phyloP scores from a whole-genome alignment of 2,888 invertebrate species.

The Scaptomyza reducta region DNA sequence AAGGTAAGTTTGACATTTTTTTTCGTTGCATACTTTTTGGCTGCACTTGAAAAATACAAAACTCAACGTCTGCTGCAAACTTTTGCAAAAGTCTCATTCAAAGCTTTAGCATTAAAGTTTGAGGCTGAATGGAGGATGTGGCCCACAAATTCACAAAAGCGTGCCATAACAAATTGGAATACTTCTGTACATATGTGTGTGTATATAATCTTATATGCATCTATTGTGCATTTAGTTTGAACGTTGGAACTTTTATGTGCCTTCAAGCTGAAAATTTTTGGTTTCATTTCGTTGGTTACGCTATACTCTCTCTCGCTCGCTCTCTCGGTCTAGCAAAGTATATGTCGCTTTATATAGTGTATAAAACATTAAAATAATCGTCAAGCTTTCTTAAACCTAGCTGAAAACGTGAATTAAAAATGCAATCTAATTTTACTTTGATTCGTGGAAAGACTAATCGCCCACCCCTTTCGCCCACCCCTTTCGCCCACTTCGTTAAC shows the following conservation, averaged over 20 bases:
- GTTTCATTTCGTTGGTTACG: constrained; percentile 32
- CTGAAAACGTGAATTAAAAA: no score
- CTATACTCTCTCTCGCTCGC: no score
- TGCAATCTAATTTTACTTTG: no score
- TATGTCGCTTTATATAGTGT: no score
- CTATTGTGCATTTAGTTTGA: constrained; percentile 11
- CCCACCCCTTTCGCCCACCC: no score
- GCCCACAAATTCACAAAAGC: constrained; percentile 15
- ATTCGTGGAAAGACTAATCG: no score
- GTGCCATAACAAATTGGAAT: constrained; percentile 12
- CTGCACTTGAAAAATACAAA: background rate
- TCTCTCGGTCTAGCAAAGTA: no score
- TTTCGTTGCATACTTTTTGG: constrained; percentile 50
- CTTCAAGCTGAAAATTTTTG: constrained; percentile 49
- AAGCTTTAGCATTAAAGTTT: background rate
- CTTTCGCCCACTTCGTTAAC: no score
- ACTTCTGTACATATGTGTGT: background rate
- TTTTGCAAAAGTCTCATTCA: background rate
- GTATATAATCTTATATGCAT: constrained; percentile 10
- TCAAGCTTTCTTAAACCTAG: no score
- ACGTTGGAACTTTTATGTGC: constrained; percentile 29
- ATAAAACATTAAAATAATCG: no score
- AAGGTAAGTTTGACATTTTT: constrained; percentile 88
- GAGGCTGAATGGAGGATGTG: background rate
- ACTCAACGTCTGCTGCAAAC: no score